Evolutionary conservation across 2,888 invertebrate genomes (phyloP), one percentile per base, ranked within the genome.

Genomic region (Pasiphila rectangulata): DNA sequence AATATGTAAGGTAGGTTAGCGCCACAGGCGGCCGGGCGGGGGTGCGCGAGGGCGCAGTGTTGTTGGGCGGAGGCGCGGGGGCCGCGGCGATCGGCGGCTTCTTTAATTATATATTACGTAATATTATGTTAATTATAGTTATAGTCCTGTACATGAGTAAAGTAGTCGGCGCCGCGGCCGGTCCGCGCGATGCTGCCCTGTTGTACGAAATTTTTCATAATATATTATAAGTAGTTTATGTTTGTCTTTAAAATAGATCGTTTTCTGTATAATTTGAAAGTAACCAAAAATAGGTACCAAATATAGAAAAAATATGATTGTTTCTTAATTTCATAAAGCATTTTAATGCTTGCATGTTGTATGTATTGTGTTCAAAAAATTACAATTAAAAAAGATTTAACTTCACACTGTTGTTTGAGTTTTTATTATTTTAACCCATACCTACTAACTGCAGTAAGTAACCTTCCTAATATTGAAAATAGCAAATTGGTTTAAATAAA

Each of bases 361-460:
- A 88, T 89, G 87, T 89, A 87, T 89, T 89, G 89, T 88, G 88
- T 89, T 89, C 88, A 88, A 82, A 87, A 85, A 85, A 86, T 79
- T 81, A 83, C 74, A 67, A 85, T 81, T 82, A 86, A 85, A 87
- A 49, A 85, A 82, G 79, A 85, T 83, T 83, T 81, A 70, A 70
- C 36, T 46, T 54, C 43, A 53, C 58, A 61, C 64, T 70, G 72
- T 50, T 29, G 37, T 51, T 51, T 44, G 3, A 40, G 56, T 63
- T 67, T 39, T 46, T 35, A 42, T 45, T 35, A 5, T 0, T 2
- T 30, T 16, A 13, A n/a, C 13, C 15, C 21, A 7, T 32, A 29
- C 15, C 10, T 21, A 21, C 12, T 35, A 12, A n/a, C n/a, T n/a
- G n/a, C n/a, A n/a, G n/a, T n/a, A n/a, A n/a, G n/a, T n/a, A n/a